Evolutionary conservation across 2,797 vertebrate genomes (phyloP), one percentile per base, ranked within the genome.

Genomic region (Alauda arvensis): DNA sequence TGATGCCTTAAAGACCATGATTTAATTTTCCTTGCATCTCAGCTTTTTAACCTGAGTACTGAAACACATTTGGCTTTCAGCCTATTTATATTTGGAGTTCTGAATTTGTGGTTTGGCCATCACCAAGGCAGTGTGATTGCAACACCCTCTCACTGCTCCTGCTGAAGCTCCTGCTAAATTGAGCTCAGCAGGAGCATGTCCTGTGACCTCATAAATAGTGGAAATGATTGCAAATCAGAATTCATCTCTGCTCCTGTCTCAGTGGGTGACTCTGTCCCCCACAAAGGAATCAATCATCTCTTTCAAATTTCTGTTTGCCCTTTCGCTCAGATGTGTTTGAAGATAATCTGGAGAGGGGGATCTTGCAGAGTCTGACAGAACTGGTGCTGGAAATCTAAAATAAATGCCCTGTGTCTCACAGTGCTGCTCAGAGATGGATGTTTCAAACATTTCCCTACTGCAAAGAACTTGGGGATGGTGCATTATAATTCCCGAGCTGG

Each of bases 201-300:
- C 97, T 97, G 95, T 96, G 96, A 97, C 97, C 96, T 97, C 96
- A 96, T 96, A 96, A 97, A 97, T 96, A 96, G 96, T 97, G 97
- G 96, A 97, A 97, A 97, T 97, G 95, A 97, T 97, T 97, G 96
- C 97, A 97, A 97, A 97, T 97, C 93, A 91, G 95, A 96, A 97
- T 97, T 96, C 96, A 94, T 96, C 66, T 95, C 94, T 95, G 96
- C 96, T 96, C 93, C 95, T 94, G 87, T 95, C 97, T 96, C 97
- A 92, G 96, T 96, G 94, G 97, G 97, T 95, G 94, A 94, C 95
- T 82, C 34, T 95, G 77, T 97, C 88, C 91, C 96, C 94, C 93
- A 95, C 96, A 97, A 97, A 97, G 95, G 96, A 96, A 96, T 96
- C 96, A 97, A 96, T 97, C 96, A 96, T 95, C 52, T 91, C 96